These are phyloP conservation scores for Hybos culiciformis DNA, from an alignment of 2,888 invertebrate species.

Conservation along the genomic window DNA sequence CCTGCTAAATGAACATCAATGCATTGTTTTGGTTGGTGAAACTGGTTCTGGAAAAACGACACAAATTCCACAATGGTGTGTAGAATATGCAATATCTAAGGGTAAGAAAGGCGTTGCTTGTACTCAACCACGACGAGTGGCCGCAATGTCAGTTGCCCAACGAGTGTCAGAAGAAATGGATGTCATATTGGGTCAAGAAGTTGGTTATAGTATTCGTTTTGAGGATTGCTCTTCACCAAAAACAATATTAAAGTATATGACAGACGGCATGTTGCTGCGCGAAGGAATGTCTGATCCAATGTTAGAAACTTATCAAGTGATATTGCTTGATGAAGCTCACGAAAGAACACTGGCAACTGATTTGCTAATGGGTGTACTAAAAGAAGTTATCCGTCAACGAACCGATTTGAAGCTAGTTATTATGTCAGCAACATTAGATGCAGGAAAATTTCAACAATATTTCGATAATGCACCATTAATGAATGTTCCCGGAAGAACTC, in stretches of 20 bases:
- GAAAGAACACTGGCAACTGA: constrained; percentile 97
- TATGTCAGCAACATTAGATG: constrained; percentile 98
- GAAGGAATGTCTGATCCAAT: constrained; percentile 99
- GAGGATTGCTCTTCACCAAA: constrained; percentile 94
- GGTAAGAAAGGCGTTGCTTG: constrained; percentile 79
- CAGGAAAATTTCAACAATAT: constrained; percentile 98
- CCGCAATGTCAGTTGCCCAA: constrained; percentile 99
- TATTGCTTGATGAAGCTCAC: constrained; percentile 93
- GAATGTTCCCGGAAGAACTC: constrained; percentile 94
- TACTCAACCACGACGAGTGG: constrained; percentile 93
- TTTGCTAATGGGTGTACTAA: constrained; percentile 95
- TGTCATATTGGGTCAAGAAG: constrained; percentile 79
- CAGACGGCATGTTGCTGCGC: constrained; percentile 97
- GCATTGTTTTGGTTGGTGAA: constrained; percentile 93
- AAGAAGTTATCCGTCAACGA: constrained; percentile 81
- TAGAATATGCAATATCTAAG: constrained; percentile 52
- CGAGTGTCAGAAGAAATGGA: constrained; percentile 99
- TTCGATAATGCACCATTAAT: constrained; percentile 97
- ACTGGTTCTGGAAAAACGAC: constrained; percentile 99
- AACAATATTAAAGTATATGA: constrained; percentile 95
- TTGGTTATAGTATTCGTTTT: constrained; percentile 95
- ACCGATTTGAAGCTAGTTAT: constrained; percentile 90
- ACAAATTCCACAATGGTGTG: constrained; percentile 96
- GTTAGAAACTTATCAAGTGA: constrained; percentile 82
- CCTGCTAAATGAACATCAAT: constrained; percentile 81